A percentile compares a stretch with the other conserved stretches of the same genome.
phyloP scores from a whole-genome alignment of 2,797 vertebrate species.

The Pelodytes ibericus region DNA sequence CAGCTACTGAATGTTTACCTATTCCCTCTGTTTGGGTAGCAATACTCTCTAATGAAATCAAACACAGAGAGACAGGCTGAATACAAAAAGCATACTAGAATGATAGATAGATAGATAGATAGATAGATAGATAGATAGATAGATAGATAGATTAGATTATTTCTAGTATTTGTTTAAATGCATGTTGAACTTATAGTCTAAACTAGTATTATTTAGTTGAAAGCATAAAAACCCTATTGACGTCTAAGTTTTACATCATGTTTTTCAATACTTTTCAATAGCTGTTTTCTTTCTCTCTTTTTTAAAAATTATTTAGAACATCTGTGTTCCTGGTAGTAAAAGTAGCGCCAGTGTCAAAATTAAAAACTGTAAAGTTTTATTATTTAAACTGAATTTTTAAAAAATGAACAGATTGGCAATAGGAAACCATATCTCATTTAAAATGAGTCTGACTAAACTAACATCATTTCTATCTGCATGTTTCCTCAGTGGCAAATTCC shows the following conservation, averaged over 20 bases:
- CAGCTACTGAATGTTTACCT: constrained; percentile 30
- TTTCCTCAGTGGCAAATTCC: constrained; percentile 60
- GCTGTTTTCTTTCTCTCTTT: no score
- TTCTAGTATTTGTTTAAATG: no score
- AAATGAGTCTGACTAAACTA: constrained; percentile 53
- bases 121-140: background rate
- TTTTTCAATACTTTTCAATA: constrained; percentile 6
- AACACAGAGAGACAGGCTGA: background rate
- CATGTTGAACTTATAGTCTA: no score
- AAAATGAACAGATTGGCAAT: constrained; percentile 54
- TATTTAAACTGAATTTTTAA: constrained; percentile 49
- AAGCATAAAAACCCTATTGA: no score
- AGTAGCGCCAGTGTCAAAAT: constrained; percentile 37
- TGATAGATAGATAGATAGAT: background rate
- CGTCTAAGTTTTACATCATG: no score
- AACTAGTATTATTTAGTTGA: background rate
- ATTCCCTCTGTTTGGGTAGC: constrained; percentile 30
- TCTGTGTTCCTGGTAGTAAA: constrained; percentile 39
- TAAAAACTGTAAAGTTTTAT: constrained; percentile 52
- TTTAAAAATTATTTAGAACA: constrained; percentile 30
- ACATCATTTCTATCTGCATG: constrained; percentile 52
- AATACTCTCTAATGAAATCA: constrained; percentile 17
- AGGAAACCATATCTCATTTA: constrained; percentile 47
- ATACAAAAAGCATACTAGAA: background rate
- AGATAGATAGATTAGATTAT: background rate